A percentile compares a stretch with the other conserved stretches of the same genome.
Conservation (phyloP, 2,113 vertebrate genomes). For the Pterophyllum scalare region DNA sequence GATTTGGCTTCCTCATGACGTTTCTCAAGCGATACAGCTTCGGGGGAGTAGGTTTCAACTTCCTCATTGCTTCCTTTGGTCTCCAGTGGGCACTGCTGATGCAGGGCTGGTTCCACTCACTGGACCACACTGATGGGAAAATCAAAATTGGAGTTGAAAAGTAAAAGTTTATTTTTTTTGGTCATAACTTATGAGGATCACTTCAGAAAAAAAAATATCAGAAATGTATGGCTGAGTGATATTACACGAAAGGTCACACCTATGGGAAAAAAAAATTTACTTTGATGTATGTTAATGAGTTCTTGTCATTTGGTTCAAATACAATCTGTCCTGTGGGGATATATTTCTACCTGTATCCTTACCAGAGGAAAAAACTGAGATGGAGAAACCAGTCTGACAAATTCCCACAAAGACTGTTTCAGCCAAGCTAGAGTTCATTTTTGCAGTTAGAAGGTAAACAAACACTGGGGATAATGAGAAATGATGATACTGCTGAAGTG, state of each 20-base stretch:
- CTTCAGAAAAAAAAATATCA: not conserved
- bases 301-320: not conserved
- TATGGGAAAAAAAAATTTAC: not conserved
- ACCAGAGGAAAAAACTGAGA: not conserved
- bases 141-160: conserved; percentile 90
- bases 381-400: conserved; percentile 32
- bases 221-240: not conserved
- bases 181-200: rapidly evolving
- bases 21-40: conserved; percentile 96
- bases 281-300: not conserved
- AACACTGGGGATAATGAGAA: not conserved
- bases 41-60: conserved; percentile 93
- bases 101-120: conserved; percentile 94
- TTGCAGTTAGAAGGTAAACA: conserved; percentile 39
- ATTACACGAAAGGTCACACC: not conserved
- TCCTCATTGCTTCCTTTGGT: conserved; percentile 93
- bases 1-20: conserved; percentile 98
- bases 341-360: not conserved
- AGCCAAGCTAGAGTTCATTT: not conserved
- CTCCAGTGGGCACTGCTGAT: conserved; percentile 96
- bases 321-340: not conserved
- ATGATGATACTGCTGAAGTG: conserved; percentile 12
- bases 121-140: conserved; percentile 78
- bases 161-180: conserved; percentile 69
- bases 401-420: not conserved